Evolutionary conservation across 1,140 invertebrate genomes (phyloP).

Genomic region (Sycophaga agraensis): DNA sequence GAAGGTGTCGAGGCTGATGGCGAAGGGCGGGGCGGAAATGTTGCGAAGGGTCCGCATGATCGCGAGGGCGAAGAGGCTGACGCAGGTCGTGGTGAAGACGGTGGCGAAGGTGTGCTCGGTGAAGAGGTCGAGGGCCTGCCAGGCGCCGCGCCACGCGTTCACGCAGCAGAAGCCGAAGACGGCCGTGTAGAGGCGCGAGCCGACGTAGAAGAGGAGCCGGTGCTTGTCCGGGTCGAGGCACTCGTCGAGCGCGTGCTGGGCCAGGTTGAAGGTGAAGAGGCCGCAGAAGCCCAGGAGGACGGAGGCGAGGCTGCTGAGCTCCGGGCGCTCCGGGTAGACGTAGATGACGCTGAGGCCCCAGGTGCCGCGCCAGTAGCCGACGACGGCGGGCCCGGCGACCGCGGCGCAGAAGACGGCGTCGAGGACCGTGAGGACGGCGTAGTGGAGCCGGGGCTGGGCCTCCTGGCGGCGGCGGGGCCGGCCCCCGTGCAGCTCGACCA

Average conservation of each 20-base stretch:
- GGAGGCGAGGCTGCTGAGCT: conserved; percentile 67
- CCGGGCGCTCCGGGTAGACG: conserved; percentile 64
- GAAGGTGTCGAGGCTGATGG: conserved; percentile 71
- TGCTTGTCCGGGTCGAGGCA: conserved; percentile 68
- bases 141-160: conserved; percentile 81
- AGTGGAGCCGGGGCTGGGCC: conserved; percentile 51
- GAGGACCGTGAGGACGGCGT: conserved; percentile 65
- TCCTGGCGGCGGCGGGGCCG: conserved; percentile 1
- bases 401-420: conserved; percentile 72
- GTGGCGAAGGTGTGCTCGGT: conserved; percentile 62
- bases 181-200: conserved; percentile 74
- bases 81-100: conserved; percentile 62
- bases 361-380: conserved; percentile 82
- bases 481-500: conserved; percentile 25
- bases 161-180: conserved; percentile 77
- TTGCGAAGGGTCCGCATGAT: conserved; percentile 72
- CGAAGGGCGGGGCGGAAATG: conserved; percentile 78
- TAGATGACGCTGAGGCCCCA: conserved; percentile 78
- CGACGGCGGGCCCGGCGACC: conserved; percentile 75
- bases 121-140: conserved; percentile 72
- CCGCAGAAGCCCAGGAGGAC: conserved; percentile 68
- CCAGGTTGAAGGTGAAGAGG: conserved; percentile 67
- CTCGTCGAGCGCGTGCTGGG: conserved; percentile 65
- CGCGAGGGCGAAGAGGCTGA: conserved; percentile 67
- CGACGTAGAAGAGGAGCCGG: conserved; percentile 68